Evolutionary conservation across 2,797 vertebrate genomes (phyloP).

Genomic region (Acipenser ruthenus): DNA sequence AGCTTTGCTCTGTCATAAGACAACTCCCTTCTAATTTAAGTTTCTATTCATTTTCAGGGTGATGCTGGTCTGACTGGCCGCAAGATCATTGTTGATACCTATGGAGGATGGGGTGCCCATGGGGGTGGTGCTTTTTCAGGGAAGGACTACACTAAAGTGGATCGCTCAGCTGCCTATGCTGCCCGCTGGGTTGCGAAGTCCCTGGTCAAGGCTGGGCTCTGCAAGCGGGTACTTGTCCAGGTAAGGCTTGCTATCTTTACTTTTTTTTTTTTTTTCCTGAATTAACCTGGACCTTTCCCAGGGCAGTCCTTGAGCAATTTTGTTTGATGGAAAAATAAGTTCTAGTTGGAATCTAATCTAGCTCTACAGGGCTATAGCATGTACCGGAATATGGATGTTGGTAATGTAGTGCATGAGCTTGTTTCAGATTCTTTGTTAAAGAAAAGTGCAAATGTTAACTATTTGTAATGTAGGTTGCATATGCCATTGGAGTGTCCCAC

Average conservation of each 20-base stretch:
- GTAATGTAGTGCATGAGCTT: too few relatives aligned
- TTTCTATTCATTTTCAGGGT: slow-evolving; percentile 53
- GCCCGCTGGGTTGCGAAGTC: slow-evolving; percentile 96
- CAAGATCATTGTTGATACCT: slow-evolving; percentile 94
- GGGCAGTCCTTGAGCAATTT: not conserved
- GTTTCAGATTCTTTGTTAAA: not conserved
- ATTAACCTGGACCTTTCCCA: slow-evolving; percentile 12
- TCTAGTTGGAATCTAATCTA: too few relatives aligned
- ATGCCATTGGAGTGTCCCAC: slow-evolving; percentile 89
- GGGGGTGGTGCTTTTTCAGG: slow-evolving; percentile 94
- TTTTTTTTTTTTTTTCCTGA: not conserved
- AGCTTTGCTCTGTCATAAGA: too few relatives aligned
- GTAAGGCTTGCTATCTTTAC: slow-evolving; percentile 42
- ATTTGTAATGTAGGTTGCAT: slow-evolving; percentile 69
- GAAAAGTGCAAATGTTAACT: slow-evolving; percentile 16
- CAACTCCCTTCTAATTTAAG: not conserved
- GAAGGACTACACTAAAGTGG: slow-evolving; percentile 96
- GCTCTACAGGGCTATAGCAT: too few relatives aligned
- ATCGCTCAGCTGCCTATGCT: slow-evolving; percentile 89
- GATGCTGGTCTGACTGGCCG: slow-evolving; percentile 90
- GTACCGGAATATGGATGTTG: too few relatives aligned
- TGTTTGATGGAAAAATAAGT: not conserved
- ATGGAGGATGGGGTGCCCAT: slow-evolving; percentile 92
- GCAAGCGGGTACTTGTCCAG: slow-evolving; percentile 87
- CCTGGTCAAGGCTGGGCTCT: slow-evolving; percentile 85